Evolutionary conservation across 2,888 invertebrate genomes (phyloP).

Genomic region (Trichacis sp.): DNA sequence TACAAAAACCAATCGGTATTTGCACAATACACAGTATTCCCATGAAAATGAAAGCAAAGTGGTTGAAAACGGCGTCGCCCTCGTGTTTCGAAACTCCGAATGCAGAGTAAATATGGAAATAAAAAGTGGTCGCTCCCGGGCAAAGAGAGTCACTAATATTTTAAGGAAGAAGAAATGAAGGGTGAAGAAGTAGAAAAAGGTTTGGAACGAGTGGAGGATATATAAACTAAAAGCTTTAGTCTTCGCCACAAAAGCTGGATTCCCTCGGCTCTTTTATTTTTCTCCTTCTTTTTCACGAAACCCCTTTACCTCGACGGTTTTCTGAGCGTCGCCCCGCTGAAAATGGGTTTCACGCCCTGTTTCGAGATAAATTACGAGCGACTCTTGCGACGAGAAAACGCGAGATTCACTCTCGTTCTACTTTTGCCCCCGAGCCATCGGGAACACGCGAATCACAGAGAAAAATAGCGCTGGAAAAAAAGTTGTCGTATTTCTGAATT

Average conservation of each 20-base stretch:
- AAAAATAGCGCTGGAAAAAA: not conserved
- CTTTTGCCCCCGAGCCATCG: slow-evolving; percentile 9
- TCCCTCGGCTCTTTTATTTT: slow-evolving; percentile 5
- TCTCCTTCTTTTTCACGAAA: not conserved
- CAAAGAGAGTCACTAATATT: slow-evolving; percentile 10
- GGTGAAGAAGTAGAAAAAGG: slow-evolving; percentile 4
- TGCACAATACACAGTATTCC: slow-evolving; percentile 21
- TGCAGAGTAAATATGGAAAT: slow-evolving; percentile 2
- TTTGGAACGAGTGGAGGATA: not conserved
- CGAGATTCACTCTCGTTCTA: slow-evolving; percentile 21
- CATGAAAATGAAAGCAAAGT: slow-evolving; percentile 11
- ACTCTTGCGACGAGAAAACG: slow-evolving; percentile 16
- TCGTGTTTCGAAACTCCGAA: slow-evolving; percentile 3
- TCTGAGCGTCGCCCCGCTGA: not conserved
- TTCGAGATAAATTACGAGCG: slow-evolving; percentile 32
- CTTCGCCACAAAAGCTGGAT: slow-evolving; percentile 11
- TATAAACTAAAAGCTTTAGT: slow-evolving; percentile 5
- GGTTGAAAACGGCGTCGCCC: not conserved
- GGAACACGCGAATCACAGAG: slow-evolving; percentile 10
- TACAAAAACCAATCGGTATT: too few relatives aligned
- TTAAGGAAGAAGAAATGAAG: slow-evolving; percentile 4
- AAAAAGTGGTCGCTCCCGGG: slow-evolving; percentile 5
- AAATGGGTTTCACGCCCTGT: slow-evolving; percentile 15
- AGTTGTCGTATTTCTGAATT: too few relatives aligned
- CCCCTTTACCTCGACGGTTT: not conserved